Conservation (phyloP, 2,888 invertebrate species). For the Calameuta idolon region DNA sequence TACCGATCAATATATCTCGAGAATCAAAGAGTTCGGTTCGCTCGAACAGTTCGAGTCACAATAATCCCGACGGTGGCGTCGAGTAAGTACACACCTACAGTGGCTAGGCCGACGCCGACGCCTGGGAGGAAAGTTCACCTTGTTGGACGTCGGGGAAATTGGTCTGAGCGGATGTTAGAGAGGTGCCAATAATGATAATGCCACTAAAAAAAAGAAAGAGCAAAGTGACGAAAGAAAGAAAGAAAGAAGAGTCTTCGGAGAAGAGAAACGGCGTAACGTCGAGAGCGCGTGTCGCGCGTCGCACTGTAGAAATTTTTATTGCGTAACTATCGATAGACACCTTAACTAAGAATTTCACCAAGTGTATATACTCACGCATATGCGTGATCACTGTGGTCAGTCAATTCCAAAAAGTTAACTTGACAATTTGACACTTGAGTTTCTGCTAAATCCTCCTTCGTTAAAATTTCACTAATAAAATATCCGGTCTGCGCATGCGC, state of each 20-base stretch:
- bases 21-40: background rate
- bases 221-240: conserved; percentile 12
- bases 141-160: conserved; percentile 22
- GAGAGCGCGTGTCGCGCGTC: conserved; percentile 6
- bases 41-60: background rate
- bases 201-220: conserved; percentile 14
- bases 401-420: background rate
- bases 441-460: background rate
- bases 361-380: background rate
- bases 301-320: background rate
- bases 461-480: background rate
- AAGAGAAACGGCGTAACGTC: conserved; percentile 22
- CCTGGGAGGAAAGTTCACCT: conserved; percentile 3
- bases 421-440: background rate
- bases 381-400: background rate
- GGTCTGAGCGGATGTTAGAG: conserved; percentile 14
- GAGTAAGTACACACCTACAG: background rate
- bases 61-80: background rate
- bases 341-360: background rate
- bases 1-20: background rate
- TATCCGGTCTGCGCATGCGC: background rate
- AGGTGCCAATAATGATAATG: conserved; percentile 3
- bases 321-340: background rate
- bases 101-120: background rate
- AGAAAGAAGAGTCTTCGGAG: background rate